Conservation (phyloP, 2,113 vertebrate species). For the Canis aureus region DNA sequence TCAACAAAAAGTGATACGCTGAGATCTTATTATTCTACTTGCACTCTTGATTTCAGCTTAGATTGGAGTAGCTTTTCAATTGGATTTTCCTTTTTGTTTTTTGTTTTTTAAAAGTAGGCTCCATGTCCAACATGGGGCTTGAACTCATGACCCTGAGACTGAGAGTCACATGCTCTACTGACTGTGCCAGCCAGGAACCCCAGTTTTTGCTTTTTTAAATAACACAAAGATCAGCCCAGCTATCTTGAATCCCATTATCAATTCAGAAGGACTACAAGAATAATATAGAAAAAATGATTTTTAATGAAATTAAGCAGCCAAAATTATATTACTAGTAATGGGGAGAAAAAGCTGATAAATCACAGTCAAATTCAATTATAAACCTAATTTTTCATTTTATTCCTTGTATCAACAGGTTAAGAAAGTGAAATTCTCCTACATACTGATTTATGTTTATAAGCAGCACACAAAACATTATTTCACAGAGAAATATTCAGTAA, state of each 20-base stretch:
- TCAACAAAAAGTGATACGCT: neutral
- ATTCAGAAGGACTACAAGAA: neutral
- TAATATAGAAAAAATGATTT: neutral
- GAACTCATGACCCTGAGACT: neutral
- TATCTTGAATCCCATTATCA: slow-evolving; percentile 38
- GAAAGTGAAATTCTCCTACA: slow-evolving; percentile 59
- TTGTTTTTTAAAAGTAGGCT: neutral
- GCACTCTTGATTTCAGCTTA: slow-evolving; percentile 12
- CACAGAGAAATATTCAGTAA: slow-evolving; percentile 66
- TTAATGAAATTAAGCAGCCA: slow-evolving; percentile 46
- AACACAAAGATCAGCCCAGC: neutral
- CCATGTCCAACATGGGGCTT: neutral
- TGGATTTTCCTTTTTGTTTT: neutral
- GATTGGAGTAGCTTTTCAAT: neutral
- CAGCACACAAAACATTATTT: slow-evolving; percentile 52
- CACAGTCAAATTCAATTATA: slow-evolving; percentile 47
- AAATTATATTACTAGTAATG: slow-evolving; percentile 39
- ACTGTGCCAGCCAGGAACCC: neutral
- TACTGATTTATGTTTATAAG: slow-evolving; percentile 53
- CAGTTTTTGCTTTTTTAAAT: neutral
- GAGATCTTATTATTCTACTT: neutral
- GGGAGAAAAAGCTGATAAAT: neutral
- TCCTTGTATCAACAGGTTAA: slow-evolving; percentile 58
- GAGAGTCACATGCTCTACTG: neutral
- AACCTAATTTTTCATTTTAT: slow-evolving; percentile 69